Evolutionary conservation across 2,888 invertebrate genomes (phyloP).

Genomic region (Epirrhoe alternata): DNA sequence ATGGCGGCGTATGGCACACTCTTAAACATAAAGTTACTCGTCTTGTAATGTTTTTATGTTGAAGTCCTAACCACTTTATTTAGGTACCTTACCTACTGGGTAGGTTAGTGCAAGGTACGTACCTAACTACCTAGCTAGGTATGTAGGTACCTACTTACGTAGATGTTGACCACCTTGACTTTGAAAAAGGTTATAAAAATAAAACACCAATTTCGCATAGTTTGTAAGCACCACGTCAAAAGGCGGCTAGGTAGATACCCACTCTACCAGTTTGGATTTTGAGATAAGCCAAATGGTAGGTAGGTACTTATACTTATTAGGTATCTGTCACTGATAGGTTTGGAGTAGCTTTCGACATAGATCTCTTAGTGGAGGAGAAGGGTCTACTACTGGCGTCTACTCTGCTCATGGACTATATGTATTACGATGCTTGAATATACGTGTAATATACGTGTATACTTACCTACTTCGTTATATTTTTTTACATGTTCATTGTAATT

Average conservation of each 20-base stretch:
- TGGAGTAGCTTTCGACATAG: constrained; percentile 64
- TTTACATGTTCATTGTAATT: background rate
- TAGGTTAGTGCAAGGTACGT: no score
- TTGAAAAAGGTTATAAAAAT: constrained; percentile 16
- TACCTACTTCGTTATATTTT: no score
- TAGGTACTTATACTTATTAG: no score
- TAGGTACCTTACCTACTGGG: no score
- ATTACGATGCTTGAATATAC: constrained; percentile 65
- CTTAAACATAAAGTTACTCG: no score
- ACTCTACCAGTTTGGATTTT: constrained; percentile 6
- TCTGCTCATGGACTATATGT: constrained; percentile 75
- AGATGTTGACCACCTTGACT: constrained; percentile 19
- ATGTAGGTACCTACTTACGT: background rate
- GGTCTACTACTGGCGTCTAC: constrained; percentile 69
- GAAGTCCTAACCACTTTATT: no score
- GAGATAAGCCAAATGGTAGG: background rate
- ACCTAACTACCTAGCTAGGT: background rate
- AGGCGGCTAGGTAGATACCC: background rate
- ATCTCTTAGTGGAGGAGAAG: constrained; percentile 64
- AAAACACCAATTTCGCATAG: constrained; percentile 8
- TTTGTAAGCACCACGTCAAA: background rate
- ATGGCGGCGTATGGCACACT: no score
- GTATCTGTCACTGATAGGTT: no score
- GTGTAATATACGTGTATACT: no score
- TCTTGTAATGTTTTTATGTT: no score